Evolutionary conservation across 2,113 vertebrate genomes (phyloP).

Genomic region (Lycocorax pyrrhopterus): DNA sequence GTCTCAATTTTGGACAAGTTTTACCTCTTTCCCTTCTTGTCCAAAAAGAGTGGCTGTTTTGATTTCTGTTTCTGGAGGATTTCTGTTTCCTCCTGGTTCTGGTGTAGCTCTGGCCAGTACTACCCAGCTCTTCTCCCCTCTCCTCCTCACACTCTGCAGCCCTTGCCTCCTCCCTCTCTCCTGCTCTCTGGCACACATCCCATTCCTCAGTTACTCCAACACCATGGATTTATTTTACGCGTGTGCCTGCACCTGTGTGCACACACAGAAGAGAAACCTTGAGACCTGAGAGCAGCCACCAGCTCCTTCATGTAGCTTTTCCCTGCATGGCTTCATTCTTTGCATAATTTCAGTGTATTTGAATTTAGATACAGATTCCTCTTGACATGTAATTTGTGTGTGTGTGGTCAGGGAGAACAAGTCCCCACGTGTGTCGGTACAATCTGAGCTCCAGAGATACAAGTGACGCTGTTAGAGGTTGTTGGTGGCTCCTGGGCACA

Average conservation of each 20-base stretch:
- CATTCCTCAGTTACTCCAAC: not conserved
- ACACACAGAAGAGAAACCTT: not conserved
- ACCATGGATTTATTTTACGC: not conserved
- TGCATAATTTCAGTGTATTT: not conserved
- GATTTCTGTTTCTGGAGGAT: not conserved
- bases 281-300: not conserved
- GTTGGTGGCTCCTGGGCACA: not conserved
- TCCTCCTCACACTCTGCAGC: not conserved
- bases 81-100: not conserved
- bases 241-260: not conserved
- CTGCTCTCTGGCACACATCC: not conserved
- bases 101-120: not conserved
- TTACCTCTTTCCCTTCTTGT: not conserved
- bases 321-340: constrained; percentile 14
- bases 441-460: not conserved
- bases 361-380: not conserved
- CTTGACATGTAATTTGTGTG: fast-evolving
- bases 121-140: not conserved
- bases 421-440: fast-evolving
- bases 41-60: not conserved
- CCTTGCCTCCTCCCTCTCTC: not conserved
- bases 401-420: not conserved
- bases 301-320: not conserved
- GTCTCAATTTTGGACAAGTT: not conserved
- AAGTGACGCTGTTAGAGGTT: not conserved